These are phyloP conservation scores for human DNA, from an alignment of 2,113 vertebrate species.

Conservation along the genomic window DNA sequence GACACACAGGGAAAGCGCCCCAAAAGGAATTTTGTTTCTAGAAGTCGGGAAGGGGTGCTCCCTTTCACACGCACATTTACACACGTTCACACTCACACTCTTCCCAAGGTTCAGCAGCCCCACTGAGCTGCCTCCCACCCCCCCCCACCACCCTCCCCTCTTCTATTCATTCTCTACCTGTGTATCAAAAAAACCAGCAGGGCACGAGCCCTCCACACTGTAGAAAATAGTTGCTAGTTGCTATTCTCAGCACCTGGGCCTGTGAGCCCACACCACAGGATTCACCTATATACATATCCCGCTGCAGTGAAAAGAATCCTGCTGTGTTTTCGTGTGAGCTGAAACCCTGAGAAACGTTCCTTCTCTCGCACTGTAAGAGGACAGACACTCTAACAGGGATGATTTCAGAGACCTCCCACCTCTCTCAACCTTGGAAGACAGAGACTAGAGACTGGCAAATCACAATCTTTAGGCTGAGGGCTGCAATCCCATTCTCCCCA, in stretches of 20 bases:
- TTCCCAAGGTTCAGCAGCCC: conserved; percentile 47
- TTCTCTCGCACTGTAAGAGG: conserved; percentile 63
- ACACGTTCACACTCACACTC: not conserved
- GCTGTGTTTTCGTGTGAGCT: conserved; percentile 59
- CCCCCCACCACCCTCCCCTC: not conserved
- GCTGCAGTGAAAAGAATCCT: conserved; percentile 65
- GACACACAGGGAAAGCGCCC: not conserved
- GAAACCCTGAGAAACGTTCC: conserved; percentile 80
- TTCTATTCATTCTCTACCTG: conserved; percentile 63
- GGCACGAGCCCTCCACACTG: conserved; percentile 32
- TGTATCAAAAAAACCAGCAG: conserved; percentile 72
- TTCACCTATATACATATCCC: conserved; percentile 63
- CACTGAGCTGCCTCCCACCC: conserved; percentile 59
- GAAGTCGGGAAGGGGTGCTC: not conserved
- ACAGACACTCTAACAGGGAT: conserved; percentile 62
- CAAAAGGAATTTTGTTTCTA: not conserved
- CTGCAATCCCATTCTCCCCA: not conserved
- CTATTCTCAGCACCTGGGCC: conserved; percentile 74
- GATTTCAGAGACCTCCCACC: conserved; percentile 37
- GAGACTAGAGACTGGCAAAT: conserved; percentile 32
- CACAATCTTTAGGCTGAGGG: conserved; percentile 7
- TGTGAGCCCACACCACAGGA: conserved; percentile 68
- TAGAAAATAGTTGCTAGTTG: conserved; percentile 73
- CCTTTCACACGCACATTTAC: not conserved
- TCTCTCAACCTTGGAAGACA: conserved; percentile 60